Evolutionary conservation across 2,113 vertebrate genomes (phyloP).

Genomic region (Carassius auratus): DNA sequence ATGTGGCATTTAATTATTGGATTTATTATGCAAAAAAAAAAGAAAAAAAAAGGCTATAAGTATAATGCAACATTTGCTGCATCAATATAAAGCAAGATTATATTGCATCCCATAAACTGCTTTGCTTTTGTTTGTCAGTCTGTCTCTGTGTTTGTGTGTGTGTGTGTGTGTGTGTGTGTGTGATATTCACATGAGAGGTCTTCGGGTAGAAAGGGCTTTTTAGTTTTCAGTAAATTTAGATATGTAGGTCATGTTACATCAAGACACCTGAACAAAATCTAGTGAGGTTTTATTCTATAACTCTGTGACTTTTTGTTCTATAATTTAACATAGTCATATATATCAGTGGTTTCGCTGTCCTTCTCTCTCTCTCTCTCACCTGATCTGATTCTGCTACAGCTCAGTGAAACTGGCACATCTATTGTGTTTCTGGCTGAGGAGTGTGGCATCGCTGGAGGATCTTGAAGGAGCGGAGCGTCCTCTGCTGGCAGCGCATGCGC

Average conservation of each 20-base stretch:
- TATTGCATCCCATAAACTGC: neutral
- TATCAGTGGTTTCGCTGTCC: too few relatives aligned
- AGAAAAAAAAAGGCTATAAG: neutral
- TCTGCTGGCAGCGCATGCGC: constrained; percentile 4
- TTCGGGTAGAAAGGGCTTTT: neutral
- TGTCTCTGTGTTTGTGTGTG: neutral
- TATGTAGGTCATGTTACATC: neutral
- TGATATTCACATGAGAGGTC: neutral
- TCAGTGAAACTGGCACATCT: neutral
- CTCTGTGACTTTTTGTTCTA: too few relatives aligned
- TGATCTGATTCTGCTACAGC: neutral
- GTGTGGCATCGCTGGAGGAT: neutral
- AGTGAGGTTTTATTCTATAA: neutral
- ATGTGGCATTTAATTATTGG: too few relatives aligned
- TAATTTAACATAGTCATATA: too few relatives aligned
- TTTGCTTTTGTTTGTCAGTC: neutral
- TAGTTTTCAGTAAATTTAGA: neutral
- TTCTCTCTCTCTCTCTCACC: neutral
- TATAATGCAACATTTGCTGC: neutral
- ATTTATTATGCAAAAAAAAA: neutral
- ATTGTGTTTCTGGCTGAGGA: neutral
- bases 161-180: constrained; percentile 1
- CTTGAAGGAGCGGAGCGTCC: neutral
- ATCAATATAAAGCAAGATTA: neutral
- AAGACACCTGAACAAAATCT: neutral